Percentiles rank a stretch among this genome's conserved stretches.
These are phyloP conservation scores for Troilus luridus DNA, from an alignment of 2,888 invertebrate genomes.

Conservation along the genomic window DNA sequence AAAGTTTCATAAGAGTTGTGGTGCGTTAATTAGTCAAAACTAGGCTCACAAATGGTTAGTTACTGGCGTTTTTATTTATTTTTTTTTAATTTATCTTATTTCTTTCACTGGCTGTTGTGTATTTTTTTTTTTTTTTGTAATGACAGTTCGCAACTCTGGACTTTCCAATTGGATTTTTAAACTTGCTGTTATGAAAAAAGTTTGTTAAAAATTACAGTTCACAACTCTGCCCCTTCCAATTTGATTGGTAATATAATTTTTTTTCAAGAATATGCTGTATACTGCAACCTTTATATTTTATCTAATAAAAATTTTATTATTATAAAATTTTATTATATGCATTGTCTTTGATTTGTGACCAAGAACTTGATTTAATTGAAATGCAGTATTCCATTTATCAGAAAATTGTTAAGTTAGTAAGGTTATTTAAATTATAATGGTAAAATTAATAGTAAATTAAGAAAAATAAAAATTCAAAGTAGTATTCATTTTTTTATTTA, in stretches of 20 bases:
- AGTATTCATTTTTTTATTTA: background rate
- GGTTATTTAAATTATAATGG: background rate
- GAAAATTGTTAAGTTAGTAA: background rate
- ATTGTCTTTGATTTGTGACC: background rate
- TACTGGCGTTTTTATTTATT: background rate
- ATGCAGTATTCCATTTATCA: background rate
- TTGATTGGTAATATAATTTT: background rate
- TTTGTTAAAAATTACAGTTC: background rate
- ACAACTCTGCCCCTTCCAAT: background rate
- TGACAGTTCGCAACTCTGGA: background rate
- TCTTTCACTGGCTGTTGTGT: background rate
- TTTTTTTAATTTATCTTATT: background rate
- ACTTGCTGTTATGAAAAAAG: background rate
- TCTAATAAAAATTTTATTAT: background rate
- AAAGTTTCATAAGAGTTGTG: background rate
- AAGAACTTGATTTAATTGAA: background rate
- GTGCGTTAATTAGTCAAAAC: background rate
- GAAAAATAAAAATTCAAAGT: background rate
- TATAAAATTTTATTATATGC: too few species aligned
- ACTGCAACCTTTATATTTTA: background rate
- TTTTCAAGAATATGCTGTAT: background rate
- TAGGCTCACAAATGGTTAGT: background rate
- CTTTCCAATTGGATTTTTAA: background rate
- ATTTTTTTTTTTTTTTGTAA: background rate
- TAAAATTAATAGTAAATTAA: background rate